phyloP scores from a whole-genome alignment of 2,888 invertebrate genomes.

The Habroteleia sp. region DNA sequence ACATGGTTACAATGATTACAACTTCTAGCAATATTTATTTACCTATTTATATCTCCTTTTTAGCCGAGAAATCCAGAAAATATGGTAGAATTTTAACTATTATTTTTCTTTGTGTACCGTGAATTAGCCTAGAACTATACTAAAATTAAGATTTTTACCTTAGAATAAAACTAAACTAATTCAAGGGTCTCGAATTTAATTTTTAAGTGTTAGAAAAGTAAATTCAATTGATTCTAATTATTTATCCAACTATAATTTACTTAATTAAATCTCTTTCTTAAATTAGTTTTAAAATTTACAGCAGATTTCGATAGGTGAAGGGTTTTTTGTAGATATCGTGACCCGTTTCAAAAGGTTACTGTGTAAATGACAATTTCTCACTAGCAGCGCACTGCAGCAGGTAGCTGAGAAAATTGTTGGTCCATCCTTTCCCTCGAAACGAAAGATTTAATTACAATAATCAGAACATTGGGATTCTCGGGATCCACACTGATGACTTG shows the following conservation, averaged over 20 bases:
- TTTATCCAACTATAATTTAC: constrained; percentile 18
- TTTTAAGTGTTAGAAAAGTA: constrained; percentile 8
- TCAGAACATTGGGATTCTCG: constrained; percentile 74
- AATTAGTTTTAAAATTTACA: constrained; percentile 12
- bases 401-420: constrained; percentile 62
- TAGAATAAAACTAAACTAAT: too few relatives aligned
- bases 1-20: too few relatives aligned
- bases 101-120: too few relatives aligned
- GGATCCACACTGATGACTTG: constrained; percentile 73
- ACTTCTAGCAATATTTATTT: too few relatives aligned
- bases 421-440: constrained; percentile 64
- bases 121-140: too few relatives aligned
- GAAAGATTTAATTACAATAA: constrained; percentile 80
- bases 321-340: constrained; percentile 27
- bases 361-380: constrained; percentile 60
- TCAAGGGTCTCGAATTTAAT: too few relatives aligned
- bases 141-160: too few relatives aligned
- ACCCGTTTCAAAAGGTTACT: constrained; percentile 52
- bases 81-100: too few relatives aligned
- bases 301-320: constrained; percentile 16
- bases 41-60: too few relatives aligned
- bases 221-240: constrained; percentile 33
- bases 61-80: too few relatives aligned
- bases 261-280: constrained; percentile 22
- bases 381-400: constrained; percentile 50